phyloP scores from a whole-genome alignment of 2,797 vertebrate genomes.

The Pseudochirops cupreus region DNA sequence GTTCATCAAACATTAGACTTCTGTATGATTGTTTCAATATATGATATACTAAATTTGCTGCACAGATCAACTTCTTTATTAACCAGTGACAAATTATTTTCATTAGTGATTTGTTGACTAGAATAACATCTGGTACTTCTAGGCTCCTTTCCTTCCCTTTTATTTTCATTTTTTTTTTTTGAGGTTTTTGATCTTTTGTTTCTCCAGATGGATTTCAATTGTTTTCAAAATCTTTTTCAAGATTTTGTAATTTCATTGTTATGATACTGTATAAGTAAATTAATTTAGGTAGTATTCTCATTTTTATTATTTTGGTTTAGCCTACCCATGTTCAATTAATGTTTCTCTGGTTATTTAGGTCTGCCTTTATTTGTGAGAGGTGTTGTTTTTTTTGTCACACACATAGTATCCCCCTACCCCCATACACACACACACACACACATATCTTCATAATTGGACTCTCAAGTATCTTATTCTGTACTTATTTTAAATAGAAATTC shows the following conservation, averaged over 20 bases:
- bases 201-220: not conserved
- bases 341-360: not conserved
- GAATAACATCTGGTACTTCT: not conserved
- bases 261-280: not conserved
- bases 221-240: not conserved
- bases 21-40: not conserved
- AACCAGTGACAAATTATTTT: not conserved
- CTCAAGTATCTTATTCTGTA: not conserved
- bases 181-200: not conserved
- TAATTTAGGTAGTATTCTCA: not conserved
- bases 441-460: not conserved
- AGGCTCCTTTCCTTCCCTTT: not conserved
- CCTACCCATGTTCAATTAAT: not conserved
- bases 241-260: not conserved
- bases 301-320: not conserved
- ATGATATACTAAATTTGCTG: not conserved
- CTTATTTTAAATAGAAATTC: not conserved
- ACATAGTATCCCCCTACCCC: not conserved
- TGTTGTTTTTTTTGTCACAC: not conserved
- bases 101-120: not conserved
- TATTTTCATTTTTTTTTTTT: not conserved
- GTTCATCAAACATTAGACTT: not conserved
- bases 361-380: not conserved
- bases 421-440: no score
- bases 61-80: not conserved